A percentile compares a stretch with the other conserved stretches of the same genome.
phyloP scores from a whole-genome alignment of 2,797 vertebrate genomes.

The Prionace glauca region DNA sequence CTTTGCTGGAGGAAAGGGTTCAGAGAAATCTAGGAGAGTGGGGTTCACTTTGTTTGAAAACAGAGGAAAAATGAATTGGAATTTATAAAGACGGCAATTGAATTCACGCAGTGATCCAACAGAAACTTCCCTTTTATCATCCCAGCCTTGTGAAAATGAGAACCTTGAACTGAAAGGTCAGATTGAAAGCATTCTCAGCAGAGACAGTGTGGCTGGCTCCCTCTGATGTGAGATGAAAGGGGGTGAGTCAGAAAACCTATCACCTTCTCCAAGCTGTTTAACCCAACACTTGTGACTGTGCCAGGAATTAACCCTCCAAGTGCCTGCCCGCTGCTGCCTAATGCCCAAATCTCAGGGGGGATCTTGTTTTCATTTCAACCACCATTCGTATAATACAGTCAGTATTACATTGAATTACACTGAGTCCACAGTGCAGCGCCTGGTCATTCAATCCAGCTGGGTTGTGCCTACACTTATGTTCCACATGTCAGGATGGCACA shows the following conservation, averaged over 20 bases:
- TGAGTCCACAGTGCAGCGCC: neutral
- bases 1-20: neutral
- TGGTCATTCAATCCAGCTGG: neutral
- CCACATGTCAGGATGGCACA: neutral
- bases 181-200: neutral
- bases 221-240: slow-evolving; percentile 29
- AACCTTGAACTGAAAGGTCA: slow-evolving; percentile 27
- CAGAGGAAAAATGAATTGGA: neutral
- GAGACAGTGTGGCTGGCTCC: neutral
- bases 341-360: neutral
- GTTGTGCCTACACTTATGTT: too few species aligned
- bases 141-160: neutral
- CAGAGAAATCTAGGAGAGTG: neutral
- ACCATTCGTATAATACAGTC: too few species aligned
- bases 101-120: neutral
- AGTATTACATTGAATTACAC: neutral
- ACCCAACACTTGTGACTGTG: neutral
- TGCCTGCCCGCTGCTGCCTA: too few species aligned
- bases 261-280: neutral
- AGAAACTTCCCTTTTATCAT: neutral
- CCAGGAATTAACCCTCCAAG: neutral
- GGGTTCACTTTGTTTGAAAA: neutral
- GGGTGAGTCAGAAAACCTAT: neutral
- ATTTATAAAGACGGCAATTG: neutral
- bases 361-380: neutral